These are phyloP conservation scores for Muscicapa striata DNA, from an alignment of 2,797 vertebrate species.

Conservation along the genomic window DNA sequence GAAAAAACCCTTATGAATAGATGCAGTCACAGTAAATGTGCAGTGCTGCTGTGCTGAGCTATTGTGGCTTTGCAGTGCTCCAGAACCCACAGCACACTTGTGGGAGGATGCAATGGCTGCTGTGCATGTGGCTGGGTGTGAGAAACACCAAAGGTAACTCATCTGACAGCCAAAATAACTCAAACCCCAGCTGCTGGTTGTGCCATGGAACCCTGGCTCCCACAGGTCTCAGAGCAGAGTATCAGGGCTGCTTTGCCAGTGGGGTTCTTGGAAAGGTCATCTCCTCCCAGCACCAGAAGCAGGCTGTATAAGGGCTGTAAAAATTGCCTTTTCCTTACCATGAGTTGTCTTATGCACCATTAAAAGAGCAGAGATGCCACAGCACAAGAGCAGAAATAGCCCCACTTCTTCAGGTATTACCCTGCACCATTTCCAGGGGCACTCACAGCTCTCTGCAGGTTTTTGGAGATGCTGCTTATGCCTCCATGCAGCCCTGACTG, in stretches of 20 bases:
- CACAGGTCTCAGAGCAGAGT: not conserved
- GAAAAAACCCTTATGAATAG: rapidly evolving
- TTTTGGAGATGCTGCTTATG: not conserved
- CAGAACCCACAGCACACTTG: rapidly evolving
- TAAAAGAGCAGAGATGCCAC: not conserved
- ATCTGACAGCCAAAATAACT: not conserved
- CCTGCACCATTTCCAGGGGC: not conserved
- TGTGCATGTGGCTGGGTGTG: not conserved
- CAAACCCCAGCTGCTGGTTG: not conserved
- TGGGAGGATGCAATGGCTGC: rapidly evolving
- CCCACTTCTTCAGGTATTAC: not conserved
- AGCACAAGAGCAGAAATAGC: not conserved
- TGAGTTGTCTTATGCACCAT: not conserved
- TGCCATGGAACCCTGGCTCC: not conserved
- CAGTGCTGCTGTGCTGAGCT: not conserved
- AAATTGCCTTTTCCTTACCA: not conserved
- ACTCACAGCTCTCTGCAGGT: not conserved
- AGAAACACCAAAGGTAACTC: not conserved
- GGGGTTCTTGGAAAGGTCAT: not conserved
- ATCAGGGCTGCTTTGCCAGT: not conserved
- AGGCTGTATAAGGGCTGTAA: not conserved
- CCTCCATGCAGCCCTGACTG: not conserved
- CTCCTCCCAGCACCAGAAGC: not conserved
- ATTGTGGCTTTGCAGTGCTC: not conserved
- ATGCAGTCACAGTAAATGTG: rapidly evolving